A percentile compares a stretch with the other conserved stretches of the same genome.
phyloP scores from a whole-genome alignment of 2,113 vertebrate genomes.

The Fregetta grallaria region DNA sequence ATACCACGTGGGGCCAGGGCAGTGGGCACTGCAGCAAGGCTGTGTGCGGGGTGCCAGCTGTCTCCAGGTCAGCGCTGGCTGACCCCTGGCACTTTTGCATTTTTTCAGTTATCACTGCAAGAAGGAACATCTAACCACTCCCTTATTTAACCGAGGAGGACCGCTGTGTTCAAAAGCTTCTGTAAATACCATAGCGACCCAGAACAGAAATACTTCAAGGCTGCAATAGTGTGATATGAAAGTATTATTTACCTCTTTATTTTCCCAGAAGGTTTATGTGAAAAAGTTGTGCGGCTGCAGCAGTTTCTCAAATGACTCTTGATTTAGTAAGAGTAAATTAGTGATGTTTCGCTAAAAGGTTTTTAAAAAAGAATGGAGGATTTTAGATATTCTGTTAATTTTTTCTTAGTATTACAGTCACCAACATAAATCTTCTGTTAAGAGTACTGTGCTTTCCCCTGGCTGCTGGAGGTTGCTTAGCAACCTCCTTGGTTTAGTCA shows the following conservation, averaged over 20 bases:
- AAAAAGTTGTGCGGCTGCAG: not conserved
- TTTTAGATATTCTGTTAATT: not conserved
- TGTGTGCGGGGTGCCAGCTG: accelerated
- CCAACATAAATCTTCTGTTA: conserved; percentile 58
- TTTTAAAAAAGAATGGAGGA: not conserved
- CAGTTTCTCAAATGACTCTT: not conserved
- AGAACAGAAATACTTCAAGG: not conserved
- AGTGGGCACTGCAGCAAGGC: not conserved
- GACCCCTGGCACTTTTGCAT: not conserved
- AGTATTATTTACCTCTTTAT: not conserved
- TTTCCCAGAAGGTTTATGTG: not conserved
- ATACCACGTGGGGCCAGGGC: accelerated
- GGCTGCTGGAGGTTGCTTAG: conserved; percentile 63
- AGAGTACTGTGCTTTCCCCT: conserved; percentile 24
- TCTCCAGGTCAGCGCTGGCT: not conserved
- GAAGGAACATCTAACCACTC: not conserved
- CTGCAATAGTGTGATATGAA: accelerated
- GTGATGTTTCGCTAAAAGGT: not conserved
- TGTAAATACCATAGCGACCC: not conserved
- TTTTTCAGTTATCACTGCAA: not conserved
- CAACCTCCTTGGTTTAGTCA: conserved; percentile 63
- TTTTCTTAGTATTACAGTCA: conserved; percentile 41
- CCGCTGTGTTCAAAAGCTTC: not conserved
- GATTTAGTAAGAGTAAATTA: not conserved
- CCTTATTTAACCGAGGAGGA: not conserved